Evolutionary conservation across 1,140 invertebrate genomes (phyloP).

Genomic region (Rhagoletis pomonella): DNA sequence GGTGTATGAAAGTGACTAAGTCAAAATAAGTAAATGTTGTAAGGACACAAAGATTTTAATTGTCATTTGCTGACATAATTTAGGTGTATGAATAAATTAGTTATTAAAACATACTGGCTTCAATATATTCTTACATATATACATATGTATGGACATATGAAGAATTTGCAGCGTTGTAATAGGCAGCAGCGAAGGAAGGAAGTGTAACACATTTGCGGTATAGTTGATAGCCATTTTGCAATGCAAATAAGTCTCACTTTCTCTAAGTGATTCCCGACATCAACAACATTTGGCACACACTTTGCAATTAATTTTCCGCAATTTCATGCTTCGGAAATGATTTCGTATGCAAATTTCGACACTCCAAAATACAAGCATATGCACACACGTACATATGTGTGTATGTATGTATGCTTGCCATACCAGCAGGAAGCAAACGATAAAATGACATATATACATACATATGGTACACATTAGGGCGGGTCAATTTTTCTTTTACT

Average conservation of each 20-base stretch:
- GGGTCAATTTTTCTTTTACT: too few species aligned
- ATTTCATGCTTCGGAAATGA: conserved; percentile 63
- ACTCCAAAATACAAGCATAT: conserved; percentile 56
- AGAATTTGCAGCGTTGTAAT: too few species aligned
- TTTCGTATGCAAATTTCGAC: conserved; percentile 70
- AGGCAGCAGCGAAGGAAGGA: too few species aligned
- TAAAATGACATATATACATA: too few species aligned
- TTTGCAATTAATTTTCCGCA: conserved; percentile 68
- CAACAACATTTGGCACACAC: conserved; percentile 51
- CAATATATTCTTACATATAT: neutral
- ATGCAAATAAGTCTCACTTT: conserved; percentile 37
- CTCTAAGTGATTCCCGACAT: conserved; percentile 9
- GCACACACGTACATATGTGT: neutral
- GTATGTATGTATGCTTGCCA: neutral
- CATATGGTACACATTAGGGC: too few species aligned
- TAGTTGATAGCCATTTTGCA: neutral
- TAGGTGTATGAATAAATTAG: neutral
- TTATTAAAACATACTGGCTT: too few species aligned
- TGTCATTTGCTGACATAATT: conserved; percentile 42
- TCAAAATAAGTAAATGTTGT: conserved; percentile 53
- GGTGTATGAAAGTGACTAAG: conserved; percentile 64
- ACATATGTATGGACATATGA: too few species aligned
- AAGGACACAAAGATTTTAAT: conserved; percentile 55
- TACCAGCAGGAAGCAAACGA: too few species aligned
- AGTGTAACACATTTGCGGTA: neutral